Evolutionary conservation across 2,888 invertebrate species (phyloP).

Genomic region (Drosophila leonis): DNA sequence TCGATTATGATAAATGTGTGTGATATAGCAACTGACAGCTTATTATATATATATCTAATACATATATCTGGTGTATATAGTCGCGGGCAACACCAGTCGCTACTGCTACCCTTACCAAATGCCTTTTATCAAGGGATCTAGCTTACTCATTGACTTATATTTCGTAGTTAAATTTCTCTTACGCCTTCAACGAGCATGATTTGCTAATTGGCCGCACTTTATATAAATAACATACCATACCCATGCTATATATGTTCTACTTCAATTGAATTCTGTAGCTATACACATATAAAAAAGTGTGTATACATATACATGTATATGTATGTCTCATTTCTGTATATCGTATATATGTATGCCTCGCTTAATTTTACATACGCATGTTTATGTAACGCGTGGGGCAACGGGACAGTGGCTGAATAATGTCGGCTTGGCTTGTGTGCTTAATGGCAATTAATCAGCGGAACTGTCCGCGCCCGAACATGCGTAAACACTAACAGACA

Average conservation of each 20-base stretch:
- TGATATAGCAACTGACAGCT: constrained; percentile 6
- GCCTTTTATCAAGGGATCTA: not conserved
- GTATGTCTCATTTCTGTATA: not conserved
- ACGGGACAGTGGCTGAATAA: constrained; percentile 59
- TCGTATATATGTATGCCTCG: not conserved
- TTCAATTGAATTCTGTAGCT: constrained; percentile 22
- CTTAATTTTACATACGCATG: constrained; percentile 23
- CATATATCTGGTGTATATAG: not conserved
- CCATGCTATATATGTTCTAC: not conserved
- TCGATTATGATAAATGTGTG: constrained; percentile 45
- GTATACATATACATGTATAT: not conserved
- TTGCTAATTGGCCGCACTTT: constrained; percentile 22
- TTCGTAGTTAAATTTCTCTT: not conserved
- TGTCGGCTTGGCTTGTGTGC: constrained; percentile 64
- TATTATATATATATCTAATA: constrained; percentile 10
- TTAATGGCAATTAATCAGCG: constrained; percentile 79
- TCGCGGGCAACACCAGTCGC: not conserved
- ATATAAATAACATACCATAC: constrained; percentile 4
- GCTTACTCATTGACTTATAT: not conserved
- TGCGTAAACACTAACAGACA: constrained; percentile 67
- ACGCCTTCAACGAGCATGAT: not conserved
- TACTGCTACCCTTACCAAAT: not conserved
- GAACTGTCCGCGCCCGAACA: constrained; percentile 80
- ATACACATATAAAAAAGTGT: not conserved
- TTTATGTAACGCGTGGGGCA: constrained; percentile 31